Conservation (phyloP, 2,797 vertebrate genomes). For the Sebastes elongatus region DNA sequence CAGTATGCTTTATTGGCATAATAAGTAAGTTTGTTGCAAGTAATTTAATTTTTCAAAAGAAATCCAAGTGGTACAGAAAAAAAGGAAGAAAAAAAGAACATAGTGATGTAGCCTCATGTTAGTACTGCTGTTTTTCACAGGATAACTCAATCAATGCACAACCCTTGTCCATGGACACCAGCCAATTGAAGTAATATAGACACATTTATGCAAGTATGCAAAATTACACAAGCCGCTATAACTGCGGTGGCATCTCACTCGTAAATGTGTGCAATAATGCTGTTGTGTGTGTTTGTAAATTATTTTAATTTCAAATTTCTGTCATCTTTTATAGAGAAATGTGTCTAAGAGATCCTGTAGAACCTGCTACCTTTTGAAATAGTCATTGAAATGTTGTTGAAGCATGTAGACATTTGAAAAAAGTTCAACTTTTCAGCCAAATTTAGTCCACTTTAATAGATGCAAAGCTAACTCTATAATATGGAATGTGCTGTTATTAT, state of each 20-base stretch:
- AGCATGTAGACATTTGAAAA: neutral
- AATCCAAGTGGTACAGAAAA: neutral
- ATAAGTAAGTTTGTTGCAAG: neutral
- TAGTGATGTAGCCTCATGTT: neutral
- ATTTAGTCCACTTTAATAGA: neutral
- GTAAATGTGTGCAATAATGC: neutral
- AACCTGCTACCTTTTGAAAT: neutral
- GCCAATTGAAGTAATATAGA: neutral
- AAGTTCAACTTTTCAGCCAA: neutral
- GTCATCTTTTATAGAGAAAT: neutral
- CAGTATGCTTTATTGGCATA: neutral
- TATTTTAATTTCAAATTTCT: neutral
- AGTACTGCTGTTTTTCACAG: neutral
- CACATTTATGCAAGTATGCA: neutral
- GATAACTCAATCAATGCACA: neutral
- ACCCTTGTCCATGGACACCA: neutral
- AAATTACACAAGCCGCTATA: neutral
- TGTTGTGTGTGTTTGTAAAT: neutral
- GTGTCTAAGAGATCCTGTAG: neutral
- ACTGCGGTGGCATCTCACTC: neutral
- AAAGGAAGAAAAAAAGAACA: neutral
- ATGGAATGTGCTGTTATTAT: neutral
- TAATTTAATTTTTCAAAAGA: neutral
- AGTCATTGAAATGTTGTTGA: neutral
- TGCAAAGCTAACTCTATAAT: neutral